Evolutionary conservation across 2,113 vertebrate species (phyloP), one percentile per base, ranked within the genome.

Genomic region (Mirza zaza): DNA sequence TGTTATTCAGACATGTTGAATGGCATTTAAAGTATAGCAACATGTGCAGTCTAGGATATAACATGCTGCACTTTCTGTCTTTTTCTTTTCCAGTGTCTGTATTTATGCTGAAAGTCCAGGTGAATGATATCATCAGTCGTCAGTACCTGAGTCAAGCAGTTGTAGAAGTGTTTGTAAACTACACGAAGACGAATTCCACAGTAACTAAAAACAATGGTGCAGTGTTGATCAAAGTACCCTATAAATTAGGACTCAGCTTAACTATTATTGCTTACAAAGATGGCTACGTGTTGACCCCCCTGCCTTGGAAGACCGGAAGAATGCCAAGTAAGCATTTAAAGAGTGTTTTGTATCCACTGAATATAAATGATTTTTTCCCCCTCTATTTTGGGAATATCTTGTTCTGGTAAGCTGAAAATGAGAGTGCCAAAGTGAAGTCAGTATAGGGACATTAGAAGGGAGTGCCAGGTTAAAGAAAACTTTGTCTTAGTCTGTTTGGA

Each of bases 271-370:
- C 99, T 0, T 98, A 98, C 97, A 99, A 99, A 98, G 99, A 99
- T 84, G 99, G 99, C 91, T 99, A 99, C 42, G 97, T 99, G n/a
- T 98, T 99, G 98, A 98, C 98, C 32, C 98, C 99, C 27, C 98
- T 99, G 96, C 99, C 99, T 63, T 99, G 99, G 99, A 99, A 98
- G 98, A 99, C 99, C 42, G 96, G 97, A 80, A 99, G 98, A 97
- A 99, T 99, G 98, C 99, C 99, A 92, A 99, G 99, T 99, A 98
- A 98, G 99, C 96, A 83, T 96, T 92, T 97, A 95, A 77, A 14
- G 13, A 59, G 36, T 59, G 84, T 93, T 97, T 67, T 97, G 91
- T 91, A 88, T 95, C 96, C 77, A 76, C 82, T 90, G 20, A 86
- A 45, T 77, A 12, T 80, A 34, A 80, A 34, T 45, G 12, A 34